phyloP scores from a whole-genome alignment of 2,888 invertebrate species.

The Chrysodeixis includens region DNA sequence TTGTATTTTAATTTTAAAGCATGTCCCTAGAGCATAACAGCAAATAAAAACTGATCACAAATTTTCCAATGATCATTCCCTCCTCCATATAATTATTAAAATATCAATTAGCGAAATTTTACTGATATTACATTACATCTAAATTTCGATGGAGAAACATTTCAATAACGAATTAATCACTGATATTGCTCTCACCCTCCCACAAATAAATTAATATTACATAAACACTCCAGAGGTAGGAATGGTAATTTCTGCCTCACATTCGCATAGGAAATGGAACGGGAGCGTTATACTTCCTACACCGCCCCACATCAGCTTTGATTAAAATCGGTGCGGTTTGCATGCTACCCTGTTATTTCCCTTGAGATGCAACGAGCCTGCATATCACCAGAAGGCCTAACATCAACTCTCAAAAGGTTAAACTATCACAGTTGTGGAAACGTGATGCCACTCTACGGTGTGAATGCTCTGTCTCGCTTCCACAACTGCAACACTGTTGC shows the following conservation, averaged over 20 bases:
- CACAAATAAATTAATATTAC: neutral
- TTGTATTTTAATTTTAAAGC: no score
- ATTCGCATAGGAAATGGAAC: neutral
- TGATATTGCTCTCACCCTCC: neutral
- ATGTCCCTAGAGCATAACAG: no score
- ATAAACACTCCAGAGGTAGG: neutral
- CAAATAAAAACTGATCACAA: no score
- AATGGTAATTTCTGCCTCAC: neutral
- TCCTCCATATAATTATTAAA: neutral
- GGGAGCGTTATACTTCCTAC: neutral
- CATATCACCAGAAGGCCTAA: neutral
- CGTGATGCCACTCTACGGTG: no score
- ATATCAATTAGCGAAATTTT: neutral
- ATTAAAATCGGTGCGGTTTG: conserved; percentile 11
- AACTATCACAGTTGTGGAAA: no score
- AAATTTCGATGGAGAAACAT: no score
- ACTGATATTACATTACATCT: neutral
- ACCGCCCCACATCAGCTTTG: conserved; percentile 3
- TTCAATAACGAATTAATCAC: neutral
- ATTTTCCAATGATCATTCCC: neutral
- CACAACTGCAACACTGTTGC: no score
- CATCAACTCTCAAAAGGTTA: no score
- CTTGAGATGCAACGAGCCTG: neutral
- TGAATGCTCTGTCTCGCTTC: no score
- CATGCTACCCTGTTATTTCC: conserved; percentile 20